Evolutionary conservation across 2,797 vertebrate genomes (phyloP).

Genomic region (Microctenopoma steveboyesi): DNA sequence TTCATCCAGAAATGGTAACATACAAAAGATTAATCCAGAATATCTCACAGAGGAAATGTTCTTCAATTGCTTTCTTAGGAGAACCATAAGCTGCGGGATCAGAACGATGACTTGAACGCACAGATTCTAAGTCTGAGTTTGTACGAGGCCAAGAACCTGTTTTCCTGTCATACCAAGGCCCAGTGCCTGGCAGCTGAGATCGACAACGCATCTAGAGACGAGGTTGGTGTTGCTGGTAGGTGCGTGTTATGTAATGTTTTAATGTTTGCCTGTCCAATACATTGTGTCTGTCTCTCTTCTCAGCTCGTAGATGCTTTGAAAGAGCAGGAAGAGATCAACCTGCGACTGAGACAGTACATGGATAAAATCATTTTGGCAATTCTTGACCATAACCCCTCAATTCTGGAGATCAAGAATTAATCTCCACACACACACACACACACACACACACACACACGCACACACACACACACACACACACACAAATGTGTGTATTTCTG

Average conservation of each 20-base stretch:
- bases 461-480: too few species aligned
- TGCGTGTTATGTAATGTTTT: background rate
- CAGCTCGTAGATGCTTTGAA: constrained; percentile 96
- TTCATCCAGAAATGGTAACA: too few species aligned
- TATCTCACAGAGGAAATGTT: background rate
- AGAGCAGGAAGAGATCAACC: constrained; percentile 97
- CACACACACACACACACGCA: too few species aligned
- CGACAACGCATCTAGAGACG: constrained; percentile 95
- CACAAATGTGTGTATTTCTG: background rate
- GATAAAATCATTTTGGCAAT: constrained; percentile 98
- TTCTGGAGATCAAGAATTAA: constrained; percentile 96
- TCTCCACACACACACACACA: constrained; percentile 1
- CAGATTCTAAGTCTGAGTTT: constrained; percentile 97
- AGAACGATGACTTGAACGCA: constrained; percentile 97
- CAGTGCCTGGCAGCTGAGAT: constrained; percentile 98
- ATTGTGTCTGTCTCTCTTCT: background rate
- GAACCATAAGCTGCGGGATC: constrained; percentile 94
- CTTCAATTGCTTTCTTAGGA: constrained; percentile 79
- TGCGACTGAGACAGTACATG: constrained; percentile 96
- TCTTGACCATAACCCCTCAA: constrained; percentile 96
- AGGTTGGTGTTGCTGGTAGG: constrained; percentile 81
- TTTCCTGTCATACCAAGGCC: constrained; percentile 94
- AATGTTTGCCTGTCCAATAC: background rate
- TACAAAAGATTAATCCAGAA: background rate
- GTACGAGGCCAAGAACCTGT: constrained; percentile 96